Evolutionary conservation across 92 coral and sea anemone genomes (phyloP).

Genomic region (Ricordea florida): DNA sequence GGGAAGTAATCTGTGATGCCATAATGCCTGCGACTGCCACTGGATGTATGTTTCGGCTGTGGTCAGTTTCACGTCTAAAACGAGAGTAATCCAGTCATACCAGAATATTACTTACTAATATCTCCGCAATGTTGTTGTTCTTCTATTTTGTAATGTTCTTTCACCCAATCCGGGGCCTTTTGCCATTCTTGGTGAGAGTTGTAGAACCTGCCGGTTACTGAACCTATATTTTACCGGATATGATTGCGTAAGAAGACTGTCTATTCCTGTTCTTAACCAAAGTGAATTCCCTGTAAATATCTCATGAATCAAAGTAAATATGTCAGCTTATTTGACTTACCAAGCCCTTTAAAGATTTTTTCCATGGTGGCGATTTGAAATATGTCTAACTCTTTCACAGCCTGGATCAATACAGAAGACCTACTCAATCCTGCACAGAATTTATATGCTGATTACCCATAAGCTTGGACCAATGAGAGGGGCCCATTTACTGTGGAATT

Average conservation of each 20-base stretch:
- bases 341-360: conserved; percentile 21
- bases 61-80: neutral
- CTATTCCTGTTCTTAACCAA: too few species aligned
- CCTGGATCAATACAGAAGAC: neutral
- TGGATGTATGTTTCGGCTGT: too few species aligned
- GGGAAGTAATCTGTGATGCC: too few species aligned
- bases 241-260: neutral
- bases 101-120: conserved; percentile 27
- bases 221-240: neutral
- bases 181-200: conserved; percentile 43
- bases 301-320: too few species aligned
- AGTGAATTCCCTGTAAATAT: neutral
- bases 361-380: conserved; percentile 22
- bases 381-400: neutral
- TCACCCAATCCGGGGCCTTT: conserved; percentile 41
- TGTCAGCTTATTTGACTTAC: neutral
- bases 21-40: too few species aligned
- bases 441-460: neutral
- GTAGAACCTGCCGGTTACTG: conserved; percentile 30
- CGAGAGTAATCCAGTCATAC: neutral
- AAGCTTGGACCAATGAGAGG: conserved; percentile 7
- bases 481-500: conserved; percentile 5
- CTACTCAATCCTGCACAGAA: neutral
- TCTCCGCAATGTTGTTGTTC: conserved; percentile 36
- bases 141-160: conserved; percentile 26